Percentiles rank a stretch among this genome's conserved stretches.
These are phyloP conservation scores for Coelogynopora nodosa DNA, from an alignment of 2,888 invertebrate genomes.

Conservation along the genomic window DNA sequence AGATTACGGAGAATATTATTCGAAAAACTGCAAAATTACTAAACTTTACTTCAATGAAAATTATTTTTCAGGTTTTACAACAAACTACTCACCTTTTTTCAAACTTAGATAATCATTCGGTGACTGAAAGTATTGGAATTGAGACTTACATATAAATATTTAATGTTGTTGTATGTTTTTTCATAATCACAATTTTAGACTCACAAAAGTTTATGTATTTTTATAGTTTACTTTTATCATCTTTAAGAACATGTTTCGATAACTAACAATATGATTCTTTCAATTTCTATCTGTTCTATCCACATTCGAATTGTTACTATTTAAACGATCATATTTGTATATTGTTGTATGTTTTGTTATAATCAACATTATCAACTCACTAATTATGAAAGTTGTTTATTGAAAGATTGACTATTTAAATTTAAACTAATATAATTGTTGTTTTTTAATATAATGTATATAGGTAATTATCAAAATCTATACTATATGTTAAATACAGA, in stretches of 20 bases:
- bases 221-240: too few relatives aligned
- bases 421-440: too few relatives aligned
- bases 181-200: not conserved
- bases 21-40: not conserved
- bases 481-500: too few relatives aligned
- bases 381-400: not conserved
- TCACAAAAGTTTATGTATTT: too few relatives aligned
- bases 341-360: not conserved
- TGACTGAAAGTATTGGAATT: not conserved
- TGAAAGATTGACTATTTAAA: too few relatives aligned
- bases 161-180: not conserved
- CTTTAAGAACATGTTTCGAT: too few relatives aligned
- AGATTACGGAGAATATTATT: not conserved
- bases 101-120: not conserved
- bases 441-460: too few relatives aligned
- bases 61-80: not conserved
- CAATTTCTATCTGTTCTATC: not conserved
- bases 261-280: too few relatives aligned
- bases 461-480: too few relatives aligned
- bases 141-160: not conserved
- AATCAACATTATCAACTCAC: not conserved
- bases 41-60: not conserved
- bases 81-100: not conserved
- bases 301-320: not conserved
- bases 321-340: not conserved